Evolutionary conservation across 2,113 vertebrate species (phyloP), one percentile per base, ranked within the genome.

Genomic region (Archilochus colubris): DNA sequence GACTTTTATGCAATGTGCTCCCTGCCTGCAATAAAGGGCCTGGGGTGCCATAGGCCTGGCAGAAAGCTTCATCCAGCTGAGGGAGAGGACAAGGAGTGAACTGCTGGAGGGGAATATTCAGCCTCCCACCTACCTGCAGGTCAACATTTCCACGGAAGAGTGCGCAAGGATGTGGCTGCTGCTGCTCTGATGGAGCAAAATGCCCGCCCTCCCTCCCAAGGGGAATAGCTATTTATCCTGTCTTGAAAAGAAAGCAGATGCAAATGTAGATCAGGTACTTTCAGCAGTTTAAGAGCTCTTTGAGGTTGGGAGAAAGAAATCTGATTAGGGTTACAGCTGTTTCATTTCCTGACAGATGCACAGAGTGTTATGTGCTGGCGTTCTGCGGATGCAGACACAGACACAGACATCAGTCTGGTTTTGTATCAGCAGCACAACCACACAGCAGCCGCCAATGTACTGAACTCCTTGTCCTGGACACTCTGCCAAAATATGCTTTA

Each of bases 401-500:
- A 91, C 85, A 89, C 83, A 96, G 89, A 82, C 31, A 81, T 59
- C 95, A 73, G 93, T 93, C 95, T 97, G 92, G 44, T 94, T 97
- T 96, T 95, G 67, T 97, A 92, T 97, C 96, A 80, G 95, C 96
- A 95, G 96, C 96, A 95, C n/a, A 96, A 96, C 95, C 95, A 72
- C 97, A 93, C 75, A 79, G 95, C 95, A 95, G 96, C 92, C 96
- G 25, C 91, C 96, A 96, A 4, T 97, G 97, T 98, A 92, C 97
- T 63, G 98, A 98, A 98, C 98, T 97, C 93, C 97, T 95, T 98
- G 98, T 98, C 94, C 98, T 93, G 86, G 97, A 98, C 95, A 95
- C 85, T 94, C 73, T 97, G 98, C 98, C 98, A 98, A 97, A 96
- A 86, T 80, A 81, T 93, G 95, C 95, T 97, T 79, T 93, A 96